Evolutionary conservation across 35 echinoderm and acorn worm species (phyloP).

Genomic region (Ophioderma brevispina): DNA sequence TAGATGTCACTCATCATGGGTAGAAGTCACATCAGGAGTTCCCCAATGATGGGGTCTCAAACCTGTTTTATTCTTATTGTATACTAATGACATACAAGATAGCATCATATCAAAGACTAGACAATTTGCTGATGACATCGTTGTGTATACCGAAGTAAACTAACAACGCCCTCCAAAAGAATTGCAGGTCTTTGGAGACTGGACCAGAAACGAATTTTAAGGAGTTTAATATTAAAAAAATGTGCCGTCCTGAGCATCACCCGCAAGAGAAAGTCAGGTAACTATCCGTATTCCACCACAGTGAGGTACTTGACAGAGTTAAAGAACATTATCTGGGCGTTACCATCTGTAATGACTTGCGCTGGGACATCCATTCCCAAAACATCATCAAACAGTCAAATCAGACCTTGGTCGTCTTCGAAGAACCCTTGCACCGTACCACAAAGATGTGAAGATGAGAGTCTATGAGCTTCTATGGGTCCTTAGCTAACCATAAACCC

Average conservation of each 20-base stretch:
- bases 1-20: neutral
- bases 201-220: too few species aligned
- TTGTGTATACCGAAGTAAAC: neutral
- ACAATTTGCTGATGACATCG: constrained; percentile 4
- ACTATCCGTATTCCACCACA: neutral
- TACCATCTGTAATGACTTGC: too few species aligned
- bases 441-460: too few species aligned
- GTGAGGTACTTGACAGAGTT: too few species aligned
- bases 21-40: neutral
- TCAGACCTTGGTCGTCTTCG: too few species aligned
- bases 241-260: constrained; percentile 2
- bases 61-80: neutral
- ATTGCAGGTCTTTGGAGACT: neutral
- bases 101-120: neutral
- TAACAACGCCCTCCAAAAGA: neutral
- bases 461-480: too few species aligned
- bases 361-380: too few species aligned
- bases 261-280: neutral
- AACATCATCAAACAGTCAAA: too few species aligned
- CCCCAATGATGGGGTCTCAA: neutral
- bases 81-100: neutral
- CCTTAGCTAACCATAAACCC: too few species aligned
- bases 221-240: neutral
- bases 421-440: too few species aligned
- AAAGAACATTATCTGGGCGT: too few species aligned